Percentiles rank a stretch among this genome's conserved stretches.
These are phyloP conservation scores for Neopelma chrysocephalum DNA, from an alignment of 2,797 vertebrate genomes.

Conservation along the genomic window DNA sequence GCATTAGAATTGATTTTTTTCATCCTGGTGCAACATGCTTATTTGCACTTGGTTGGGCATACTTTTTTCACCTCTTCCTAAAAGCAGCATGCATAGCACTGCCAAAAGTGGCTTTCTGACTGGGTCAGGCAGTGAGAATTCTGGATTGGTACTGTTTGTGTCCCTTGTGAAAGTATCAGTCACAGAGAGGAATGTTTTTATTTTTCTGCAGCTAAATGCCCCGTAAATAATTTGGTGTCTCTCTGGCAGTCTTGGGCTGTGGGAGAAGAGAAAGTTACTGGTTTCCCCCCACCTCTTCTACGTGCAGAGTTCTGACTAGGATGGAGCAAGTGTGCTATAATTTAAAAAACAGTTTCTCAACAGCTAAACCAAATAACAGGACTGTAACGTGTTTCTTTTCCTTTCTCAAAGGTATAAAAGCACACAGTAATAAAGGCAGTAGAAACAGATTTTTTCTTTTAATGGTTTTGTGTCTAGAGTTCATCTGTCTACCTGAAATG, in stretches of 20 bases:
- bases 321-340: not conserved
- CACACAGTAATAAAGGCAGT: not conserved
- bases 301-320: not conserved
- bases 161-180: not conserved
- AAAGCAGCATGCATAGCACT: fast-evolving
- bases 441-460: not conserved
- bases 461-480: not conserved
- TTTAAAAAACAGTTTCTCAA: not conserved
- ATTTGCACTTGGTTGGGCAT: not conserved
- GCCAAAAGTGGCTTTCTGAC: not conserved
- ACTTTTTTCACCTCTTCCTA: not conserved
- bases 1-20: not conserved
- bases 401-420: not conserved
- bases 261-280: not conserved
- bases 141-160: not conserved
- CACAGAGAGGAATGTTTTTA: not conserved
- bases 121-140: not conserved
- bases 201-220: not conserved
- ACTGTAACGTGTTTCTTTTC: fast-evolving
- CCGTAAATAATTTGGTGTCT: fast-evolving
- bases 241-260: not conserved
- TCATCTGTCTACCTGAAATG: not conserved
- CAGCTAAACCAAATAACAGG: not conserved
- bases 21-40: not conserved
- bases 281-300: not conserved